phyloP scores from a whole-genome alignment of 2,113 vertebrate species.

The Macquaria ambigua region DNA sequence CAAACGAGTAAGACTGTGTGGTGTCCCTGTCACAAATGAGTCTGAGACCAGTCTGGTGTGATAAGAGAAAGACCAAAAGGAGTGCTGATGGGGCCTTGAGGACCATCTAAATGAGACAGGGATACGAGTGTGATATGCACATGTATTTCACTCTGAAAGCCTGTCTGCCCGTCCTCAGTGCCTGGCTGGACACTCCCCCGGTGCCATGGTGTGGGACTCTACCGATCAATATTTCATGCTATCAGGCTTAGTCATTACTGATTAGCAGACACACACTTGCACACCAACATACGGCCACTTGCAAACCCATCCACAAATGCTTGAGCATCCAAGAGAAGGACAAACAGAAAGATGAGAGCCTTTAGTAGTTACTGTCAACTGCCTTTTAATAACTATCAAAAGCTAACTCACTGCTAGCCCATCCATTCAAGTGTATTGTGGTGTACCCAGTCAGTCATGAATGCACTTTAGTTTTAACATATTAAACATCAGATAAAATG shows the following conservation, averaged over 20 bases:
- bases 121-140: constrained; percentile 41
- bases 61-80: constrained; percentile 65
- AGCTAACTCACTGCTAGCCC: neutral
- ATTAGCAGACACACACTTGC: constrained; percentile 46
- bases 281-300: neutral
- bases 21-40: constrained; percentile 56
- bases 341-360: neutral
- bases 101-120: constrained; percentile 52
- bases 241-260: constrained; percentile 40
- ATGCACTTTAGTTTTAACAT: neutral
- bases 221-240: constrained; percentile 63
- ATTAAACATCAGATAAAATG: neutral
- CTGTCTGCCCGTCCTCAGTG: constrained; percentile 21
- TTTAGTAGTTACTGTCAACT: neutral
- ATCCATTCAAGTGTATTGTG: neutral
- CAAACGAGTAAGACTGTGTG: constrained; percentile 32
- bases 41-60: constrained; percentile 51
- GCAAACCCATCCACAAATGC: neutral
- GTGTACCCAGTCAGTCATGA: neutral
- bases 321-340: neutral
- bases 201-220: constrained; percentile 38
- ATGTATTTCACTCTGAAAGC: constrained; percentile 47
- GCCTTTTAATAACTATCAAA: neutral
- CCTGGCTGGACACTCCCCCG: constrained; percentile 48
- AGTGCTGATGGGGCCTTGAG: constrained; percentile 60